Percentiles rank a stretch among this genome's conserved stretches.
Conservation (phyloP, 2,888 invertebrate genomes). For the Mesorhabditis spiculigera region DNA sequence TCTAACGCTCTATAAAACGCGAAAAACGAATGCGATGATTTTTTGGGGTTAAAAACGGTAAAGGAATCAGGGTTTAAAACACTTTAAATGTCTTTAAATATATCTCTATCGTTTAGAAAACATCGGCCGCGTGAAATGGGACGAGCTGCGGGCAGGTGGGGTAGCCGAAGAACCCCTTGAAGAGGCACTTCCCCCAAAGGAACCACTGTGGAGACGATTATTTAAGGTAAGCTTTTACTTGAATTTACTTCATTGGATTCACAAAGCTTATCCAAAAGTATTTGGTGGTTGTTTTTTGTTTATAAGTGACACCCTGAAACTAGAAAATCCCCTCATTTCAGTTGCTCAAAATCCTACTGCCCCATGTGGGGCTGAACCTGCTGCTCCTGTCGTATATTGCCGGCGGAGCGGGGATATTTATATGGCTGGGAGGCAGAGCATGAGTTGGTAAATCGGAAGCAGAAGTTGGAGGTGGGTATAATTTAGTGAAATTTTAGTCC, state of each 20-base stretch:
- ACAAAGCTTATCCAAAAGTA: too few species aligned
- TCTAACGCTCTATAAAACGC: too few species aligned
- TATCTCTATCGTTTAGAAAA: constrained; percentile 39
- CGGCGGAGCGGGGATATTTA: constrained; percentile 56
- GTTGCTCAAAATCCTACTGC: constrained; percentile 56
- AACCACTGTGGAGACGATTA: background rate
- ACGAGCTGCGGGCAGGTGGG: constrained; percentile 45
- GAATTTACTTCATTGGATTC: too few species aligned
- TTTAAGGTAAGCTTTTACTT: too few species aligned
- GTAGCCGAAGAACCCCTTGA: constrained; percentile 34
- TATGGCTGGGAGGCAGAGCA: constrained; percentile 55
- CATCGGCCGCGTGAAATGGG: constrained; percentile 56
- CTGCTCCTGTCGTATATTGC: constrained; percentile 56
- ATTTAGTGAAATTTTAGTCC: too few species aligned
- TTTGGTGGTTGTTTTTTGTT: too few species aligned
- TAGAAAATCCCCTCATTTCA: too few species aligned
- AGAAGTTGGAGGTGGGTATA: constrained; percentile 24
- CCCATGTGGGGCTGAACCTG: constrained; percentile 57
- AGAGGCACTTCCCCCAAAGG: constrained; percentile 24
- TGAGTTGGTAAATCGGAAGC: constrained; percentile 41
- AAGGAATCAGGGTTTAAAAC: too few species aligned
- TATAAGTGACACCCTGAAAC: too few species aligned
- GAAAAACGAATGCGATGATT: too few species aligned
- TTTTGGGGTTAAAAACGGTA: background rate
- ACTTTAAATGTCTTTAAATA: too few species aligned